Evolutionary conservation across 2,113 vertebrate species (phyloP), one percentile per base, ranked within the genome.

Genomic region (Leptodactylus fuscus): DNA sequence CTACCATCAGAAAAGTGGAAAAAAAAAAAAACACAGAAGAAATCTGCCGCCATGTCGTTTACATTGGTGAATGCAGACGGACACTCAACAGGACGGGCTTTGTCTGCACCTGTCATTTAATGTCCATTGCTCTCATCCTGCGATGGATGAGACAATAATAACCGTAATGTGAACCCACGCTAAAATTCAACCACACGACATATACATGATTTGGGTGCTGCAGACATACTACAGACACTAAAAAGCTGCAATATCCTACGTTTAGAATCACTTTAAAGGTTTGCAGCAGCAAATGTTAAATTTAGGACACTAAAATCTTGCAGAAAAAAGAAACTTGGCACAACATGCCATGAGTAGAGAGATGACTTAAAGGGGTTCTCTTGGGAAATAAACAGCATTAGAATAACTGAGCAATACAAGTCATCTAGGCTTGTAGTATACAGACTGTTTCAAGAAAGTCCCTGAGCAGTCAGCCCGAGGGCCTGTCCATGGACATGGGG

Each of bases 331-430:
- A 7, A 6, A 3, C 41, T 41, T 24, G n/a, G 29, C 49, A 55
- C 44, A 49, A 53, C 32, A 58, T 58, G 75, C 32, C 76, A 38
- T n/a, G 51, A 53, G 67, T n/a, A 71, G 34, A 69, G 34, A 22
- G 38, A 38, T 4, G 22, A 74, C 24, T 12, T 27, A 13, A 65
- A 65, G 60, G 60, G 27, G 15, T 34, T 62, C 24, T 29, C 24
- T 1, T 11, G 58, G 24, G 60, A 65, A 18, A 62, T 62, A 13
- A 27, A 65, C 4, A 16, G 29, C 13, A 15, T 65, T 27, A 0
- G 2, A 29, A 16, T 62, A 34, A 16, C 58, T 3, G 55, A 60
- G 51, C 6, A 22, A 4, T 51, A 51, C n/a, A n/a, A n/a, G 49
- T 55, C 6, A 55, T 60, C 58, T 16, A 15, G 6, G 24, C 5